Evolutionary conservation across 2,797 vertebrate genomes (phyloP).

Genomic region (Sebastes minor): DNA sequence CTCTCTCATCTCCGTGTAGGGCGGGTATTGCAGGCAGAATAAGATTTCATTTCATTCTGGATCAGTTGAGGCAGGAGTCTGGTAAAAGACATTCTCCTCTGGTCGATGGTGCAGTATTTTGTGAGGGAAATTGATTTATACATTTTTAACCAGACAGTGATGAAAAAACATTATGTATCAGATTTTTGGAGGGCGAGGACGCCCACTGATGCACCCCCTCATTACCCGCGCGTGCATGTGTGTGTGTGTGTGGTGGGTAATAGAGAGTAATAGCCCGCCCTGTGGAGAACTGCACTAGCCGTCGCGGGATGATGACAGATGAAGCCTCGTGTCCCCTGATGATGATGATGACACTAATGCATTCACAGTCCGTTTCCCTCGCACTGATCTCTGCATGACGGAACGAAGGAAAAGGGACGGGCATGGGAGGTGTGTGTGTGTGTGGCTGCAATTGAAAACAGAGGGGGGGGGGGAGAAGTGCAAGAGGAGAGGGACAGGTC

Average conservation of each 20-base stretch:
- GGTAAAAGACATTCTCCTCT: slow-evolving; percentile 19
- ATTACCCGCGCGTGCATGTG: slow-evolving; percentile 34
- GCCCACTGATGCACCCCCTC: slow-evolving; percentile 33
- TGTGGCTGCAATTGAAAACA: slow-evolving; percentile 14
- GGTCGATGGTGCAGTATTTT: slow-evolving; percentile 53
- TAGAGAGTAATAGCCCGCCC: slow-evolving; percentile 67
- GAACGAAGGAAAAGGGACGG: slow-evolving; percentile 28
- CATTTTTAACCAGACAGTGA: slow-evolving; percentile 71
- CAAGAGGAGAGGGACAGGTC: slow-evolving; percentile 43
- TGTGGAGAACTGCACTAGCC: slow-evolving; percentile 60
- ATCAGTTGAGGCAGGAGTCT: slow-evolving; percentile 28
- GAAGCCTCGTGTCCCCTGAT: slow-evolving; percentile 56
- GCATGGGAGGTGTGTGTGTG: not conserved
- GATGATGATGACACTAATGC: slow-evolving; percentile 75
- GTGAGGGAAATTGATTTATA: slow-evolving; percentile 68
- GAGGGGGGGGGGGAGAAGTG: not conserved
- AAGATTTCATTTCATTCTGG: slow-evolving; percentile 60
- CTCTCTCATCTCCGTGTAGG: slow-evolving; percentile 27
- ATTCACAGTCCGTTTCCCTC: slow-evolving; percentile 73
- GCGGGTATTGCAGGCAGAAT: slow-evolving; percentile 26
- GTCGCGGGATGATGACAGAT: slow-evolving; percentile 75
- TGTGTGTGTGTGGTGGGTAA: slow-evolving; percentile 45
- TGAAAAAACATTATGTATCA: slow-evolving; percentile 63
- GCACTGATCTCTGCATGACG: slow-evolving; percentile 54
- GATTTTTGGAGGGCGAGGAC: slow-evolving; percentile 46